Conservation (phyloP, 2,797 vertebrate species). For the Microtus agrestis region DNA sequence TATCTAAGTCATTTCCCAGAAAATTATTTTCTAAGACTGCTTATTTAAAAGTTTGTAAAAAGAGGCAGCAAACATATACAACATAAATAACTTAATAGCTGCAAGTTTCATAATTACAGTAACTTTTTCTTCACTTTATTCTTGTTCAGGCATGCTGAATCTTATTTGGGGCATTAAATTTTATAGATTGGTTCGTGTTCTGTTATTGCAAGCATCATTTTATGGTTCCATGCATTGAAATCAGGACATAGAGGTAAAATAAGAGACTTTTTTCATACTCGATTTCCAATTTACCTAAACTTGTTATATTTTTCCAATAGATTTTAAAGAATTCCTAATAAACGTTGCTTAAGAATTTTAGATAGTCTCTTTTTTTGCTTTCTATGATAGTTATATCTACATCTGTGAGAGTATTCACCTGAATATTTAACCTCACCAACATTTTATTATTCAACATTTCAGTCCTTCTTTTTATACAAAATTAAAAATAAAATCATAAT, state of each 20-base stretch:
- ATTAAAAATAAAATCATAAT: conserved; percentile 36
- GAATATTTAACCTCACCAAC: conserved; percentile 48
- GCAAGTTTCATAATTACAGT: conserved; percentile 79
- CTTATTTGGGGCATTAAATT: conserved; percentile 78
- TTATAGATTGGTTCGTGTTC: conserved; percentile 71
- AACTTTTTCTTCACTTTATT: conserved; percentile 69
- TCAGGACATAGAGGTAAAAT: conserved; percentile 54
- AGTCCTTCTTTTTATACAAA: not conserved
- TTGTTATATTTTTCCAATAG: not conserved
- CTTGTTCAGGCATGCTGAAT: conserved; percentile 78
- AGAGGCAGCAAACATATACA: conserved; percentile 60
- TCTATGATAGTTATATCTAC: conserved; percentile 14
- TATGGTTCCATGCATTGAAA: conserved; percentile 75
- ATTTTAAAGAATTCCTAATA: conserved; percentile 28
- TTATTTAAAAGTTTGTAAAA: conserved; percentile 81
- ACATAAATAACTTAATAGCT: conserved; percentile 79
- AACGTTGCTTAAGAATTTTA: not conserved
- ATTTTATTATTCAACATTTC: conserved; percentile 60
- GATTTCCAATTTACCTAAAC: conserved; percentile 74
- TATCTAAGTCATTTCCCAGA: conserved; percentile 78
- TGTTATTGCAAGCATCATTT: conserved; percentile 80
- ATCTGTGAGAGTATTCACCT: conserved; percentile 51
- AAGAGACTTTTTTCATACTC: conserved; percentile 23
- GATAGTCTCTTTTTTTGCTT: conserved; percentile 64
- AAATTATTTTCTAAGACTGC: conserved; percentile 76